A percentile compares a stretch with the other conserved stretches of the same genome.
Evolutionary conservation across 1,140 invertebrate species (phyloP).

Genomic region (Ceratina calcarata): DNA sequence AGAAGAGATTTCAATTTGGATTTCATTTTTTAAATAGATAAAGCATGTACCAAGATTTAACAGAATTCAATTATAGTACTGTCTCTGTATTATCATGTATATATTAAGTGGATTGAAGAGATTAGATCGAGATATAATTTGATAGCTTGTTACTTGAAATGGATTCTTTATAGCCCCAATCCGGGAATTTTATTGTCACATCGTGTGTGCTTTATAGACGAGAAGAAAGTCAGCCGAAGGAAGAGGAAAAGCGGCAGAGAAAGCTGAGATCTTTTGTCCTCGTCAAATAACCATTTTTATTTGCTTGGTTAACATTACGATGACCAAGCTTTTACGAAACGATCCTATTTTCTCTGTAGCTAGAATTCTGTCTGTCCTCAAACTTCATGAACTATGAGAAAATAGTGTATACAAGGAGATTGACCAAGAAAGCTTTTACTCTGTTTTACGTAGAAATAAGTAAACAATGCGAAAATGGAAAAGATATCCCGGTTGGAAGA

Average conservation of each 20-base stretch:
- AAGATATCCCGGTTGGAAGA: not conserved
- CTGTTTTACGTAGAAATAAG: not conserved
- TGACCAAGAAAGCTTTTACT: no score
- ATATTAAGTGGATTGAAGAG: no score
- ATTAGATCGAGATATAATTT: no score
- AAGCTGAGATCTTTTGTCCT: slow-evolving; percentile 13
- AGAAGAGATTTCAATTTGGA: not conserved
- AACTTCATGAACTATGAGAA: not conserved
- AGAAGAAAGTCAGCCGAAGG: not conserved
- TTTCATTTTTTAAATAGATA: no score
- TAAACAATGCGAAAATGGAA: not conserved
- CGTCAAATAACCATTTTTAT: slow-evolving; percentile 11
- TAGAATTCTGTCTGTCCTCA: no score
- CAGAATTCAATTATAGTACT: no score
- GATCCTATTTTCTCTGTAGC: not conserved
- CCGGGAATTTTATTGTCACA: no score
- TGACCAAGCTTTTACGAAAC: not conserved
- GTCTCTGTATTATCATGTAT: no score
- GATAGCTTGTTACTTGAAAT: no score
- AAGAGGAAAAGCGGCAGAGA: not conserved
- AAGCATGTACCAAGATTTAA: no score
- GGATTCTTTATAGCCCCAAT: no score
- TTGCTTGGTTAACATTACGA: not conserved
- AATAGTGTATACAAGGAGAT: not conserved
- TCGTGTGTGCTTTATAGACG: no score